Conservation (phyloP, 2,888 invertebrate species). For the Sinelater perroti region DNA sequence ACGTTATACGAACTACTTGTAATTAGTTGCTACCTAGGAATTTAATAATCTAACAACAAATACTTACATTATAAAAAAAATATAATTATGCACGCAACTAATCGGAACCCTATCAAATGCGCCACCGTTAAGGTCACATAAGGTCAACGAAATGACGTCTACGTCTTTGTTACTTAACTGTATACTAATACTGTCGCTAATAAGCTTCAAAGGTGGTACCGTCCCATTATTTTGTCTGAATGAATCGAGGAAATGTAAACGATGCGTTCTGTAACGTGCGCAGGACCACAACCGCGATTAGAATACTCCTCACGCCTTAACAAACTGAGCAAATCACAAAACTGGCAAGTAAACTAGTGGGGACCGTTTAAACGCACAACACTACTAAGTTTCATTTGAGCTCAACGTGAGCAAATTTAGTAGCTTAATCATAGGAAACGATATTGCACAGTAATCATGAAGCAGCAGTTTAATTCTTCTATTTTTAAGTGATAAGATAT, state of each 20-base stretch:
- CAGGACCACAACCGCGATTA: conserved; percentile 13
- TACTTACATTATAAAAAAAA: neutral
- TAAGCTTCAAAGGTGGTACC: too few species aligned
- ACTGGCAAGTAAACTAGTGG: neutral
- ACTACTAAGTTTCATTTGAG: conserved; percentile 1
- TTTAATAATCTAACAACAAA: conserved; percentile 16
- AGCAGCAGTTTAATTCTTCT: too few species aligned
- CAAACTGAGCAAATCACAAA: conserved; percentile 12
- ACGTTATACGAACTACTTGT: conserved; percentile 7
- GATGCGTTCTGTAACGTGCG: conserved; percentile 9
- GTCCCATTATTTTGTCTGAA: too few species aligned
- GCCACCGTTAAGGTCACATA: conserved; percentile 14
- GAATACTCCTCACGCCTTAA: conserved; percentile 3
- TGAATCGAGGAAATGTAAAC: neutral
- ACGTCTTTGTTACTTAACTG: neutral
- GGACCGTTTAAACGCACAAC: neutral
- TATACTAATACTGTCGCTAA: neutral
- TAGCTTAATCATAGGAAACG: too few species aligned
- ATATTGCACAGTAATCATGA: too few species aligned
- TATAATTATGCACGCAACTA: conserved; percentile 13
- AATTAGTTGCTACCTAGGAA: conserved; percentile 5
- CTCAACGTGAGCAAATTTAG: too few species aligned
- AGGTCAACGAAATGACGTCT: neutral
- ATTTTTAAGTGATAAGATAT: too few species aligned
- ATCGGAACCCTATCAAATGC: conserved; percentile 3